Evolutionary conservation across 2,113 vertebrate genomes (phyloP).

Genomic region (Vulpes vulpes): DNA sequence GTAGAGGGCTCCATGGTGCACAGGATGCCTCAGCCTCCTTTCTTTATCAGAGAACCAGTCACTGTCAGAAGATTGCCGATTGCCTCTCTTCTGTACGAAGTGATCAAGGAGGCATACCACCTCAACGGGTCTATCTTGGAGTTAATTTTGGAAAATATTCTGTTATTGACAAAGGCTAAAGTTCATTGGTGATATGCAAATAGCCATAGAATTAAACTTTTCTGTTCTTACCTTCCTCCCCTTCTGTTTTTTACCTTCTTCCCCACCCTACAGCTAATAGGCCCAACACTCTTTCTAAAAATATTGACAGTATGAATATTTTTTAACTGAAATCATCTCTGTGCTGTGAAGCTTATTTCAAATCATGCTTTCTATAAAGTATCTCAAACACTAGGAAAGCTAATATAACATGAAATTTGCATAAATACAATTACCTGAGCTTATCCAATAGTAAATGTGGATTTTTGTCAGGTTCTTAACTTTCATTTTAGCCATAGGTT

Average conservation of each 20-base stretch:
- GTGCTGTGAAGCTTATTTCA: background rate
- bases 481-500: slow-evolving; percentile 34
- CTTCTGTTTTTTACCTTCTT: background rate
- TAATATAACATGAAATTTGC: background rate
- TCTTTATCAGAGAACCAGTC: rapidly evolving
- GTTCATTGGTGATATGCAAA: background rate
- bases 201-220: background rate
- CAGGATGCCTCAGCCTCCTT: background rate
- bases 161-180: background rate
- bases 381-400: background rate
- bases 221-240: background rate
- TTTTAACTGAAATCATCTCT: slow-evolving; percentile 34
- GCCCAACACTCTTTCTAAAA: background rate
- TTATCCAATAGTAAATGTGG: background rate
- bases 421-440: background rate
- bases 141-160: background rate
- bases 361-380: background rate
- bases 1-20: background rate
- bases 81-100: background rate
- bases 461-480: background rate
- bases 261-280: background rate
- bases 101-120: rapidly evolving
- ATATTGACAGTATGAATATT: background rate
- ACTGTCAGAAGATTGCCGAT: background rate
- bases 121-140: rapidly evolving